A percentile compares a stretch with the other conserved stretches of the same genome.
Conservation (phyloP, 1,140 invertebrate genomes). For the Lethrus apterus region DNA sequence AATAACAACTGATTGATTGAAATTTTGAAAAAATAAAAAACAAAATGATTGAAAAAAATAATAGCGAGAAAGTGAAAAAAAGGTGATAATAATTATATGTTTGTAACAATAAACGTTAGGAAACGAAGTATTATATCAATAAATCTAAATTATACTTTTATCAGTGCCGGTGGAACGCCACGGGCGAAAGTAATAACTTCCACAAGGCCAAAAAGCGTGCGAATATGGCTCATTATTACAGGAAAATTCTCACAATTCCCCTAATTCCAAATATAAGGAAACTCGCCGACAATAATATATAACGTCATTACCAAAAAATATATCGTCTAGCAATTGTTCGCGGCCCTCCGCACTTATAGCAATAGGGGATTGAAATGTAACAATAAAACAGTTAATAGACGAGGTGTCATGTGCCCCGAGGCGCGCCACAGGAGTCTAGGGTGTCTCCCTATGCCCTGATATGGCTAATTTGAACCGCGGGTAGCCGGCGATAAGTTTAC, state of each 20-base stretch:
- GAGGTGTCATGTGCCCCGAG: conserved; percentile 39
- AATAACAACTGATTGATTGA: too few species aligned
- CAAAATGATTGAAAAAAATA: too few species aligned
- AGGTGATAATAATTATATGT: too few species aligned
- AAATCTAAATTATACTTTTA: too few species aligned
- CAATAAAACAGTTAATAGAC: conserved; percentile 42
- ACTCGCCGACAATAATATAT: conserved; percentile 23
- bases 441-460: conserved; percentile 30
- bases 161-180: too few species aligned
- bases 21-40: too few species aligned
- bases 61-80: too few species aligned
- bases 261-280: conserved; percentile 19
- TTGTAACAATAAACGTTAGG: too few species aligned
- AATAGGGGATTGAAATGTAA: conserved; percentile 37
- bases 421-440: conserved; percentile 30
- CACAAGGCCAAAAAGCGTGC: conserved; percentile 14
- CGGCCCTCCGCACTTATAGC: conserved; percentile 20
- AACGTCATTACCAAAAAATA: conserved; percentile 31
- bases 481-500: conserved; percentile 37
- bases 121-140: too few species aligned
- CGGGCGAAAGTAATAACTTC: conserved; percentile 10
- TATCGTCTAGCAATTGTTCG: conserved; percentile 20
- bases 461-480: conserved; percentile 42
- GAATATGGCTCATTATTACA: conserved; percentile 17
- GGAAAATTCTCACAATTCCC: conserved; percentile 17